Evolutionary conservation across 2,113 vertebrate genomes (phyloP).

Genomic region (Coreoperca whiteheadi): DNA sequence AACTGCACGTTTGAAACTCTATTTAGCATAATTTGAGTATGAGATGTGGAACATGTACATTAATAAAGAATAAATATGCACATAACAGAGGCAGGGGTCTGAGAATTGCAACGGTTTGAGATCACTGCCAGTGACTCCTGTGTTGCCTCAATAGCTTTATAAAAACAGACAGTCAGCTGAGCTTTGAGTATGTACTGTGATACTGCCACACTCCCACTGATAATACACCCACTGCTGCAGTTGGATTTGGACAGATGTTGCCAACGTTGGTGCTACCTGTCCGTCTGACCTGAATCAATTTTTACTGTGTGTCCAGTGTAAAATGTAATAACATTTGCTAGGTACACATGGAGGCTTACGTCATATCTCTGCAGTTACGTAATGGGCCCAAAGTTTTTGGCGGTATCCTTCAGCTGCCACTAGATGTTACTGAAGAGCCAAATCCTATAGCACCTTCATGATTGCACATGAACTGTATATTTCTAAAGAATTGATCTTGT

Average conservation of each 20-base stretch:
- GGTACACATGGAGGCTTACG: not conserved
- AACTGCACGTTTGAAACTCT: not conserved
- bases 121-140: not conserved
- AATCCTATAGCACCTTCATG: not conserved
- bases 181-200: slow-evolving; percentile 7
- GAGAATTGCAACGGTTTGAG: not conserved
- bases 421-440: slow-evolving; percentile 33
- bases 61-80: not conserved
- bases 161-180: not conserved
- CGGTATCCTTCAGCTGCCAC: not conserved
- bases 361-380: not conserved
- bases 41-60: not conserved
- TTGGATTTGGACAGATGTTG: not conserved
- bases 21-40: not conserved
- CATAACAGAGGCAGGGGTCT: not conserved
- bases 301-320: not conserved
- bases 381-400: not conserved
- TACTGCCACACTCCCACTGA: not conserved
- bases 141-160: not conserved
- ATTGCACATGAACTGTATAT: not conserved
- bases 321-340: not conserved
- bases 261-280: not conserved
- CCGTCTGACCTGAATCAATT: not conserved
- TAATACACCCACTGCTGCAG: not conserved
- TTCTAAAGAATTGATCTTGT: not conserved